These are phyloP conservation scores for Adela reaumurella DNA, from an alignment of 2,888 invertebrate species.

Conservation along the genomic window DNA sequence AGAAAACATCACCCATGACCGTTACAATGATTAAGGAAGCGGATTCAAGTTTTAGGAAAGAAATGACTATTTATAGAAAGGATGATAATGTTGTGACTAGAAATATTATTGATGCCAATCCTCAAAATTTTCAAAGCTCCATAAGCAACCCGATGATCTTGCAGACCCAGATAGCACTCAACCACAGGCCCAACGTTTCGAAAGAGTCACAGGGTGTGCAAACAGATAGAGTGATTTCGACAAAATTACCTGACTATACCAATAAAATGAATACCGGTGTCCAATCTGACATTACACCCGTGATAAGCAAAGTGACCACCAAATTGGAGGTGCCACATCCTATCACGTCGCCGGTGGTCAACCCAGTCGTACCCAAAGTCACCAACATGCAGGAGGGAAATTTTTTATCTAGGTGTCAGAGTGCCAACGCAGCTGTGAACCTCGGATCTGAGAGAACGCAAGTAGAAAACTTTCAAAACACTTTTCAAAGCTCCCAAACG, in stretches of 20 bases:
- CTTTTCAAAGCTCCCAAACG: conserved; percentile 32
- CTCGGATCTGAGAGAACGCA: conserved; percentile 38
- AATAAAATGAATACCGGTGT: conserved; percentile 5
- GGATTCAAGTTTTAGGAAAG: conserved; percentile 16
- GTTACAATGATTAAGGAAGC: conserved; percentile 32
- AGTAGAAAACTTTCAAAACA: conserved; percentile 31
- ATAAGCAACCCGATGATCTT: conserved; percentile 42
- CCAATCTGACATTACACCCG: conserved; percentile 18
- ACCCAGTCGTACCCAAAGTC: conserved; percentile 42
- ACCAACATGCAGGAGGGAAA: conserved; percentile 37
- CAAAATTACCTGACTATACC: conserved; percentile 21
- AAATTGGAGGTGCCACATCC: conserved; percentile 50
- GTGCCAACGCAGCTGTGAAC: conserved; percentile 41
- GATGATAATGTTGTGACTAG: conserved; percentile 42
- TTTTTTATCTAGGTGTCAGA: conserved; percentile 47
- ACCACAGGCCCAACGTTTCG: conserved; percentile 29
- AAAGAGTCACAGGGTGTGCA: conserved; percentile 43
- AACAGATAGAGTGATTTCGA: conserved; percentile 32
- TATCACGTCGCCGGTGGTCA: conserved; percentile 46
- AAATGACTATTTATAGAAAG: conserved; percentile 20
- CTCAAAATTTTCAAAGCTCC: conserved; percentile 32
- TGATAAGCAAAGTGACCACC: conserved; percentile 34
- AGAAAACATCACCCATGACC: not conserved
- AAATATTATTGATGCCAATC: conserved; percentile 31
- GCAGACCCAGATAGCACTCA: conserved; percentile 37